Base-by-base conservation (phyloP, 2,113 vertebrate species). In the Brevimyrus niger region DNA sequence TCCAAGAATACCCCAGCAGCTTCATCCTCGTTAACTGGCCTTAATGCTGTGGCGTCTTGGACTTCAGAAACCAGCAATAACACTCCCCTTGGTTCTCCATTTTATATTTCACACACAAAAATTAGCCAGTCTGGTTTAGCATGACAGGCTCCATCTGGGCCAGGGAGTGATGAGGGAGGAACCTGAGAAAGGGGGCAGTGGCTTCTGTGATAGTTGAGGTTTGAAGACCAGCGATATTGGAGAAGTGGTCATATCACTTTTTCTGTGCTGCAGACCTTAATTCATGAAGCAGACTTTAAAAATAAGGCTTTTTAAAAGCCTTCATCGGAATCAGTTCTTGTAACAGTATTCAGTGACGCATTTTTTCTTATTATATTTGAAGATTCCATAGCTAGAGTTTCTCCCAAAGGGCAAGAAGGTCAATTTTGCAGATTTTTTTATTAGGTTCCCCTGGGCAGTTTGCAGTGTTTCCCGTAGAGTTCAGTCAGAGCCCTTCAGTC, bases 1-100 rank as follows among this genome's bases (percentile, higher is more conserved):
- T 84, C 88, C 91, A 92, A 89, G 93, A 92, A 90, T 92, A 90
- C 91, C 89, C 42, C 89, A 50, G 27, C 8, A 47, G 50, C 89
- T 89, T 1, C 91, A 88, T 86, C 85, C 89, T 80, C 58, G 86
- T 89, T 84, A 69, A 27, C 27, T 10, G 10, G 27, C 61, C 10
- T 27, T 31, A 31, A 31, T 69, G 61, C 61, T 31, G 61, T 69
- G 89, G 89, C 91, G 89, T 92, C 90, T 87, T 91, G 90, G 91
- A 89, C 23, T 46, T 82, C 76, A 80, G 17, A 80, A 80, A 80
- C 84, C 53, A 92, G 90, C 91, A 90, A 91, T 84, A 92, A 93
- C 69, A 89, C 61, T 90, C 61, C 69, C 51, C 88, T 47, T 83
- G 87, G 61, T 0, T 85, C 65, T 73, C 23, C 88, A 87, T 86